These are phyloP conservation scores for Bombus breviceps DNA, from an alignment of 1,140 invertebrate genomes.

Conservation along the genomic window DNA sequence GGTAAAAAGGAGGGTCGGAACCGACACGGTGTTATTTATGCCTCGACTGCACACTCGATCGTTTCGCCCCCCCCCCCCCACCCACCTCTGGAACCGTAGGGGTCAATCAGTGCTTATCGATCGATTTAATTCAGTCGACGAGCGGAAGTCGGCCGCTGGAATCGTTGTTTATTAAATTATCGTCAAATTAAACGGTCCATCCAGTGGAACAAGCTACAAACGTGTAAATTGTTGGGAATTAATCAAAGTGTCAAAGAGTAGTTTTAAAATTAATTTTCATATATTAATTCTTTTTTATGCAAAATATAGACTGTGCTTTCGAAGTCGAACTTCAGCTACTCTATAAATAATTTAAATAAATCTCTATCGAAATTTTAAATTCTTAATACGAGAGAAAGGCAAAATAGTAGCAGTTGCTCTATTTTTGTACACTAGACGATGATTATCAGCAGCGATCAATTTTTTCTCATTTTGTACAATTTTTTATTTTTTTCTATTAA, in stretches of 20 bases:
- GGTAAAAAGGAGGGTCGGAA: conserved; percentile 29
- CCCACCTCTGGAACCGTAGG: no score
- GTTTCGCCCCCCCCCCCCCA: no score
- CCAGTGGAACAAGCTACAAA: not conserved
- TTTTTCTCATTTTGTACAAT: no score
- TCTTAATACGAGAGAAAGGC: not conserved
- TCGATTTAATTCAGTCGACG: conserved; percentile 26
- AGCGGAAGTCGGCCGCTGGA: not conserved
- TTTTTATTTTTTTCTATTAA: no score
- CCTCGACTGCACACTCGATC: not conserved
- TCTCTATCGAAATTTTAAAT: not conserved
- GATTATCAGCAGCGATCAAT: no score
- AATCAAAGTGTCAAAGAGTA: not conserved
- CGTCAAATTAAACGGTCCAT: no score
- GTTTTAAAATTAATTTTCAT: not conserved
- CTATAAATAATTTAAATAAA: no score
- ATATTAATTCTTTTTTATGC: not conserved
- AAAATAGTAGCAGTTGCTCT: not conserved
- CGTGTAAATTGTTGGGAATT: not conserved
- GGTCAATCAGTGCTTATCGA: conserved; percentile 33
- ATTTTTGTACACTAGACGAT: no score
- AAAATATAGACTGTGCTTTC: not conserved
- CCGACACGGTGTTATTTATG: conserved; percentile 35
- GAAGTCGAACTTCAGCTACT: not conserved
- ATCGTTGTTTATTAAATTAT: conserved; percentile 35